phyloP scores from a whole-genome alignment of 2,113 vertebrate species.

The Lepus europaeus region DNA sequence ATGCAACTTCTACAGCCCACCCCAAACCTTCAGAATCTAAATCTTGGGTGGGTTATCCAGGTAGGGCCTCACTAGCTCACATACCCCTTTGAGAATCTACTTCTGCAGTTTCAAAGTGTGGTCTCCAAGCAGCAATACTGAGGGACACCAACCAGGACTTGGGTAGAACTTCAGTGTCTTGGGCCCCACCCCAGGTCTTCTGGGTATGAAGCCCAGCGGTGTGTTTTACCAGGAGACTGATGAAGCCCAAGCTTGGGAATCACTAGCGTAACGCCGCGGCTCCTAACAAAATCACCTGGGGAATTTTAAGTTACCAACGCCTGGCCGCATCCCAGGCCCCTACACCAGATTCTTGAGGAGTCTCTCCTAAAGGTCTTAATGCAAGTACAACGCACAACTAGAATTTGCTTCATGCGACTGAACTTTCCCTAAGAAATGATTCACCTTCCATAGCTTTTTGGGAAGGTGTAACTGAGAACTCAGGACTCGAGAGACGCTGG shows the following conservation, averaged over 20 bases:
- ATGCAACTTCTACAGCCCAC: neutral
- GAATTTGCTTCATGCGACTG: neutral
- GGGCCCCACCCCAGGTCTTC: neutral
- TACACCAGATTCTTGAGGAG: neutral
- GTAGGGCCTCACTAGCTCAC: neutral
- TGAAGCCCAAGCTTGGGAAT: neutral
- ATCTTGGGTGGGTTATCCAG: neutral
- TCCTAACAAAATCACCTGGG: neutral
- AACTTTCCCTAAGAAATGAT: neutral
- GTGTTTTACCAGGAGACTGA: neutral
- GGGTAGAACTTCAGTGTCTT: neutral
- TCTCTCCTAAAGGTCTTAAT: neutral
- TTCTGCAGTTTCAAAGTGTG: neutral
- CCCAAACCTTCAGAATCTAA: neutral
- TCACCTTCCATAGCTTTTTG: accelerated
- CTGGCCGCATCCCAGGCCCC: neutral
- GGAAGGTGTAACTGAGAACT: neutral
- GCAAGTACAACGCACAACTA: neutral
- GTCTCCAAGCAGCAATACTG: neutral
- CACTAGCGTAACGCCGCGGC: neutral
- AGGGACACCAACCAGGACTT: neutral
- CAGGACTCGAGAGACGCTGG: neutral
- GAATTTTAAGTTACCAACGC: neutral
- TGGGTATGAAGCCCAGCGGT: neutral
- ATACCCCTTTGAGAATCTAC: neutral